Base-by-base conservation (phyloP, 2,113 vertebrate genomes). In the Nibea albiflora region DNA sequence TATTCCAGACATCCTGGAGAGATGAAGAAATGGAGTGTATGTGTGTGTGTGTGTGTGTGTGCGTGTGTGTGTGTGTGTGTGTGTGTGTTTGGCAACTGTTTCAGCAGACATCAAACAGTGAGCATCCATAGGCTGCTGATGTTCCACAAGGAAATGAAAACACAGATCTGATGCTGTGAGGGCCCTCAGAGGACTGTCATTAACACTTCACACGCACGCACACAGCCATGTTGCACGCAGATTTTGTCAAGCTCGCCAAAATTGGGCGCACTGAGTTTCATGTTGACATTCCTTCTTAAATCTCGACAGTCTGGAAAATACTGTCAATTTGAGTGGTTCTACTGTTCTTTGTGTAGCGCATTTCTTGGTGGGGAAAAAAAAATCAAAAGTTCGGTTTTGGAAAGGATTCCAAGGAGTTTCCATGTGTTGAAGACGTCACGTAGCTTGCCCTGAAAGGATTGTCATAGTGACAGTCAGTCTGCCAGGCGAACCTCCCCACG, bases 151-250 rank as follows among this genome's bases (percentile, higher is more conserved):
- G 57, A 76, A 84, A 81, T 72, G 70, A 81, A 80, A 90, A 78
- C 67, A 77, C 73, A 56, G 72, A 84, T 86, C 80, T 87, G 75
- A 81, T 75, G 69, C 87, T 80, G 49, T 58, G 73, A 79, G 80
- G 76, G 53, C 72, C 88, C 83, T 86, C 64, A 47, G 80, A 90
- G 89, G 83, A 76, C 81, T 80, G 81, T 87, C 89, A 85, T 89
- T 90, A 89, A 83, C 75, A 84, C 73, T 81, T 85, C 76, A 89
- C 70, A 78, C 69, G 78, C 73, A 86, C 60, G 76, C 66, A 80
- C 64, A 79, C 61, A 78, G 35, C 24, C 70, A 58, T 12, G 20
- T 20, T 57, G 61, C 53, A 50, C 67, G 57, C 47, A 76, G 58
- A 90, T 82, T 83, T 73, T 70, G 68, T 86, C 80, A 80, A 80